These are phyloP conservation scores for Plagodis dolabraria DNA, from an alignment of 2,888 invertebrate species.

Conservation along the genomic window DNA sequence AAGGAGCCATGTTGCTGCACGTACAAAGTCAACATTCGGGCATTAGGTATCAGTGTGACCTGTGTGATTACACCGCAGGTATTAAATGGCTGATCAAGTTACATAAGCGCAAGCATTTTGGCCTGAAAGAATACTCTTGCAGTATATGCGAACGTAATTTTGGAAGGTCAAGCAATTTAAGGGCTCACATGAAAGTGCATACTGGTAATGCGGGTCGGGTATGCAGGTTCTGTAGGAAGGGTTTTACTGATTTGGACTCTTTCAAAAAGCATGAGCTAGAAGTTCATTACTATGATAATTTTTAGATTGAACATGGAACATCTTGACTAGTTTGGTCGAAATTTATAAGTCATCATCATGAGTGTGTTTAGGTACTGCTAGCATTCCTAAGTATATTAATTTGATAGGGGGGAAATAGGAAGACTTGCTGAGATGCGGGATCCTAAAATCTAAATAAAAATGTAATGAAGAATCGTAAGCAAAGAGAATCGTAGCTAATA, in stretches of 20 bases:
- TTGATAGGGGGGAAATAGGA: no score
- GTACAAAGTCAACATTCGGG: conserved; percentile 78
- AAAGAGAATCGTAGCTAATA: no score
- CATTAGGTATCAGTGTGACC: conserved; percentile 58
- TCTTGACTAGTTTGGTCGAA: no score
- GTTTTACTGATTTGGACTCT: conserved; percentile 54
- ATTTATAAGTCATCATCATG: no score
- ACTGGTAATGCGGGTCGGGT: conserved; percentile 63
- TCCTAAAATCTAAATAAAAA: no score
- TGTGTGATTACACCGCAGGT: conserved; percentile 65
- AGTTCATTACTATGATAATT: conserved; percentile 51
- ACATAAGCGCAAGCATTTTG: conserved; percentile 79
- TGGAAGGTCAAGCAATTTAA: conserved; percentile 78
- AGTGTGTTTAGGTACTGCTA: no score
- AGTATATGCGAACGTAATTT: conserved; percentile 83
- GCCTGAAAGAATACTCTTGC: conserved; percentile 78
- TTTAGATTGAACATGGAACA: conserved; percentile 22
- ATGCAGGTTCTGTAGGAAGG: conserved; percentile 61
- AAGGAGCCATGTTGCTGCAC: conserved; percentile 82
- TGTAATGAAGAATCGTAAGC: no score
- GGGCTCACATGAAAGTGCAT: conserved; percentile 71
- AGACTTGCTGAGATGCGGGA: no score
- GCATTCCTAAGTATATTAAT: no score
- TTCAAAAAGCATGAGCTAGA: conserved; percentile 57
- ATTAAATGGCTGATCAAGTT: conserved; percentile 66